Evolutionary conservation across 92 coral and sea anemone species (phyloP), one percentile per base, ranked within the genome.

Genomic region (Phymanthus crucifer): DNA sequence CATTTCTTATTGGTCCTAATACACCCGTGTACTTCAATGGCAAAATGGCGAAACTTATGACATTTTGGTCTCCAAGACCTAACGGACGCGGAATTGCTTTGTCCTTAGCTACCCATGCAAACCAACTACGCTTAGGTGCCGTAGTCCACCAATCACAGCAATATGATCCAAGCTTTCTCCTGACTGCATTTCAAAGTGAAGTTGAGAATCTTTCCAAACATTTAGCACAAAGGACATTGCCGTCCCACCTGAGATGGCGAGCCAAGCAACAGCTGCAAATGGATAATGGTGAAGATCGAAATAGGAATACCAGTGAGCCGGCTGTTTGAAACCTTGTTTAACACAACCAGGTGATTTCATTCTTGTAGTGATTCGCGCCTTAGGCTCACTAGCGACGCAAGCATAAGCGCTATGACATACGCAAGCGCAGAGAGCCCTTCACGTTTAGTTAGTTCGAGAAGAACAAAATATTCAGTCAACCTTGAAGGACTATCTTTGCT

Each of bases 241-340:
- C 97, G 17, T 92, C 97, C 2, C 97, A 92, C 70, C 74, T 92
- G 68, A 83, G 97, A 47, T 87, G 88, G 94, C 94, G 94, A 32
- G 85, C 86, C 38, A 74, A 80, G 48, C 91, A 82, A 38, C 75
- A 64, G 27, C 72, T 79, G 11, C 73, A 77, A 35, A 77, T 37
- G 40, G 85, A 76, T 45, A 43, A 29, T 70, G 83, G 72, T 24
- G 87, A 82, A 2, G 90, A 64, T 0, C 73, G 82, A 46, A 80
- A 78, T 40, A 67, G 27, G 0, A 54, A 47, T 6, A 23, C 64
- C 4, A 54, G 27, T 13, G 88, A 78, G 14, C 36, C 73, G 37
- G 47, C 72, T 2, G 81, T 77, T 4, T 27, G 66, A 61, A 61
- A 54, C 26, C 64, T 54, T 0, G 27, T 24, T 54, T 21, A 4